A percentile compares a stretch with the other conserved stretches of the same genome.
Conservation (phyloP, 2,888 invertebrate species). For the Sinotaia quadrata region DNA sequence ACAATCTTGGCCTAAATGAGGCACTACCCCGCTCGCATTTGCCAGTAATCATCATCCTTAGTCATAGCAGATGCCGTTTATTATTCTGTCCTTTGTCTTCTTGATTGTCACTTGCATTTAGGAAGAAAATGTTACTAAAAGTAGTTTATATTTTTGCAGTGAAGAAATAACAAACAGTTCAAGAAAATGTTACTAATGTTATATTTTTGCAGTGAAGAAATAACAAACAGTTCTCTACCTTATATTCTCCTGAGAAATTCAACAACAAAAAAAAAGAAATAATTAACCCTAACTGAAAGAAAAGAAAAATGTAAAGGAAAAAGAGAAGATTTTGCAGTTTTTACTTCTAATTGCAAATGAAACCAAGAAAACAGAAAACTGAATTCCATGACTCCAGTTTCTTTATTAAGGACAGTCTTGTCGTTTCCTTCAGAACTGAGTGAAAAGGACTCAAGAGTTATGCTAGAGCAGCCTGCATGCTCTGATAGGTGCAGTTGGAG, state of each 20-base stretch:
- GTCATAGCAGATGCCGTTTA: conserved; percentile 14
- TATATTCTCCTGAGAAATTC: no score
- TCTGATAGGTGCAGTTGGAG: conserved; percentile 62
- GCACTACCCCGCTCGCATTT: conserved; percentile 14
- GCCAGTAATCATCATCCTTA: conserved; percentile 18
- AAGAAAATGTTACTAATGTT: no score
- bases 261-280: neutral
- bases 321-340: neutral
- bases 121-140: no score
- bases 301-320: neutral
- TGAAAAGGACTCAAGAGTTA: neutral
- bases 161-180: no score
- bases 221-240: no score
- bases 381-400: neutral
- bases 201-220: no score
- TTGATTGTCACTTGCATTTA: conserved; percentile 18
- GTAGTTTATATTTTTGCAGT: no score
- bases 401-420: neutral
- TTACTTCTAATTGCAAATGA: neutral
- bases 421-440: neutral
- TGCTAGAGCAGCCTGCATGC: conserved; percentile 49
- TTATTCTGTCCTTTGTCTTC: conserved; percentile 6
- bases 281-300: neutral
- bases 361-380: neutral
- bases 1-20: conserved; percentile 4